Evolutionary conservation across 2,888 invertebrate genomes (phyloP), one percentile per base, ranked within the genome.

Genomic region (Cephonodes hylas): DNA sequence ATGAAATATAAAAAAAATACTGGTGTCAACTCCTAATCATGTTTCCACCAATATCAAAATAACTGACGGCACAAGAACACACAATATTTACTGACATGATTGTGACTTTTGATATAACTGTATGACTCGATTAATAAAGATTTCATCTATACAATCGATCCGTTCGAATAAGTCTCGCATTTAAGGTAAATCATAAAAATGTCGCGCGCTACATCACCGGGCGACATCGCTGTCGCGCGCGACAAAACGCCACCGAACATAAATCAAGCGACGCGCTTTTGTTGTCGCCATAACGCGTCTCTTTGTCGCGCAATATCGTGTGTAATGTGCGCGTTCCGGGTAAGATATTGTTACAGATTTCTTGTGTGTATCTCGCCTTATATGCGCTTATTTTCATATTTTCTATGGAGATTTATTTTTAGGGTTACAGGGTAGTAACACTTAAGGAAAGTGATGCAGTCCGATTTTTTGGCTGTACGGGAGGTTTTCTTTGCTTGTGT

Each of bases 341-440:
- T 73, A 74, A 77, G 77, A 74, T 79, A 80, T 78, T 78, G 77
- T 77, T 79, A 80, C 79, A 77, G 74, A 77, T 80, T 74, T 75
- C 68, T 65, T 60, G 64, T 45, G 5, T 45, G 18, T 38, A 38
- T n/a, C 13, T n/a, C 38, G 38, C 38, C 38, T 38, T 38, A 38
- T 53, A 31, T 53, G 27, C n/a, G 23, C 23, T 53, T 53, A 31
- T 53, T 31, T 53, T 53, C 27, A 53, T 46, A 46, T 53, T 53
- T 48, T 27, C 18, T 31, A 53, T 45, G 22, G 8, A 53, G 27
- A 27, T 27, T 48, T 38, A 38, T 38, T 38, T 4, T 20, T 48
- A 15, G 18, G 53, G 27, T 31, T 53, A 22, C 1, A 42, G 42
- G 42, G n/a, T n/a, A 38, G 34, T 34, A 2, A 3, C 34, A 10